Evolutionary conservation across 2,888 invertebrate species (phyloP), one percentile per base, ranked within the genome.

Genomic region (Anthrax anthrax): DNA sequence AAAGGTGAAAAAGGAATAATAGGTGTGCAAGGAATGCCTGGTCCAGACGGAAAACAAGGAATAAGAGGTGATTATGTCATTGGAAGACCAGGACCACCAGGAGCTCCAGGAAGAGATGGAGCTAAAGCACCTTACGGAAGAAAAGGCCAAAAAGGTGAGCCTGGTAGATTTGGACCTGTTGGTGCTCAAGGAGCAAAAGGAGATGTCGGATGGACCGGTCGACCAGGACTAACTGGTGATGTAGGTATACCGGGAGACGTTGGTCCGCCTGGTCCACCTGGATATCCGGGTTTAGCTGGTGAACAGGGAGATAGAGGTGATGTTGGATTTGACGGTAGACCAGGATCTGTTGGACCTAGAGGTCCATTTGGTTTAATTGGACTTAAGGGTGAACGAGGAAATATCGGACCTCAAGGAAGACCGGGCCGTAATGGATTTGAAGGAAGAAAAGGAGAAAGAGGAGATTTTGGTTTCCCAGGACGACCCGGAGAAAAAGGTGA

Each of bases 191-290:
- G 77, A 23, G 58, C 59, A 1, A 67, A 68, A 45, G 75, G 76
- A 9, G 62, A 60, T 10, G 63, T 60, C 34, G 77, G 77, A 1
- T 57, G 55, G 1, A 55, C 60, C 2, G 78, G 78, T n/a, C 55
- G 55, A 10, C 60, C 62, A 46, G 76, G 75, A 39, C 54, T 53
- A 12, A 39, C 52, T 17, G 76, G 77, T 46, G 63, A 60, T 12
- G 52, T 55, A 12, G 74, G 75, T 56, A 18, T 51, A 12, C 38
- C 57, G 43, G 76, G 77, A 10, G 55, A 59, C 17, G 57, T 60
- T 4, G 85, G 85, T 36, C 74, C 72, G 1, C 60, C 65, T 10
- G 84, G 84, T 17, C 65, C 61, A 16, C 61, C 64, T 5, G 82
- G 82, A 37, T 66, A 61, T 34, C 64, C 63, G n/a, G 83, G 83